Conservation (phyloP, 1,140 invertebrate species). For the Drosophila ironensis region DNA sequence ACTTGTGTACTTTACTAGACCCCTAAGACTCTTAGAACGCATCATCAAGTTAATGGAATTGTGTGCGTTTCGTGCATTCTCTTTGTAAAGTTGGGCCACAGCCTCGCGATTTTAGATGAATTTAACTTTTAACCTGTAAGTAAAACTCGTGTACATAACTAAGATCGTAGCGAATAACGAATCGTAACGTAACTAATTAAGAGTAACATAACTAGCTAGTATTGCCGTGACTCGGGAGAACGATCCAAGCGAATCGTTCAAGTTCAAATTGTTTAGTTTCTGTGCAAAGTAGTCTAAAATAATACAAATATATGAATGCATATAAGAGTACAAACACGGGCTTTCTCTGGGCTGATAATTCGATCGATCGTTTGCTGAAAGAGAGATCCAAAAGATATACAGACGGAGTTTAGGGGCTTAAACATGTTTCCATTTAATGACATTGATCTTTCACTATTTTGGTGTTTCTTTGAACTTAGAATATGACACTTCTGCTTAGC, state of each 20-base stretch:
- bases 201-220: conserved; percentile 29
- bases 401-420: too few relatives aligned
- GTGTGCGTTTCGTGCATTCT: conserved; percentile 36
- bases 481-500: conserved; percentile 50
- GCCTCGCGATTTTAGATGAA: conserved; percentile 44
- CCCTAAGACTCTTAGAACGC: conserved; percentile 11
- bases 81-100: conserved; percentile 28
- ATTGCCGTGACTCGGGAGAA: conserved; percentile 19
- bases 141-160: conserved; percentile 58
- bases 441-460: conserved; percentile 45
- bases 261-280: conserved; percentile 60
- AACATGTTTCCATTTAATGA: conserved; percentile 35
- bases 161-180: conserved; percentile 32
- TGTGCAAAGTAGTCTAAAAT: conserved; percentile 54
- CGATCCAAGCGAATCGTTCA: conserved; percentile 31
- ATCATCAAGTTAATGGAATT: background rate
- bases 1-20: conserved; percentile 60
- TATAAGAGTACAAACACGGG: too few relatives aligned
- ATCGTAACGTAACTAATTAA: conserved; percentile 42
- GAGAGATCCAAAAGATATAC: too few relatives aligned
- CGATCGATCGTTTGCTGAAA: too few relatives aligned
- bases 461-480: conserved; percentile 49
- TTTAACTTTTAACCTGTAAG: conserved; percentile 64
- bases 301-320: conserved; percentile 17
- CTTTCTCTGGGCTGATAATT: too few relatives aligned